Percentiles rank a stretch among this genome's conserved stretches.
phyloP scores from a whole-genome alignment of 1,140 invertebrate species.

The Nebria ingens region DNA sequence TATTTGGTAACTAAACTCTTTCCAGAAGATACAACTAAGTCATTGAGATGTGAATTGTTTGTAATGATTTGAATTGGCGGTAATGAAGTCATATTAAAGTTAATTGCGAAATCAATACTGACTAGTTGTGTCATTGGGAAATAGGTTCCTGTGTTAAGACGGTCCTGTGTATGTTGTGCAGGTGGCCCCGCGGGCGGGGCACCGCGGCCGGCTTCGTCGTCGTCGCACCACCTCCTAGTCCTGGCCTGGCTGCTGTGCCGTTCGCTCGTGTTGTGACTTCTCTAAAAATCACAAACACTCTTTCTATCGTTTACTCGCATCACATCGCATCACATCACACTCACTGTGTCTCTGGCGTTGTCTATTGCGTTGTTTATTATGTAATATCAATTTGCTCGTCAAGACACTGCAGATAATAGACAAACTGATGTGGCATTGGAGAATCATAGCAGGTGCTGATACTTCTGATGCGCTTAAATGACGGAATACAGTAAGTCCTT shows the following conservation, averaged over 20 bases:
- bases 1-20: no score
- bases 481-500: no score
- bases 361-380: not conserved
- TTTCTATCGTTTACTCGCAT: not conserved
- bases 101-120: no score
- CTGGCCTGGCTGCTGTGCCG: not conserved
- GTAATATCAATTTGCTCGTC: not conserved
- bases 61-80: no score
- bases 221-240: not conserved
- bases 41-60: not conserved
- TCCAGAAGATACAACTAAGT: no score
- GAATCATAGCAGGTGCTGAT: no score
- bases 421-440: no score
- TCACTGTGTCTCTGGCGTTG: not conserved
- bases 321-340: not conserved
- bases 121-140: not conserved
- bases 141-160: slow-evolving; percentile 6
- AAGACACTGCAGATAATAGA: not conserved
- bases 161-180: slow-evolving; percentile 8
- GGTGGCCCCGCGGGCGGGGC: slow-evolving; percentile 3
- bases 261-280: slow-evolving; percentile 6
- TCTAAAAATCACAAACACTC: not conserved
- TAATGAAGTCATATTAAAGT: no score
- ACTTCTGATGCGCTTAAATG: no score
- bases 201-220: not conserved